Evolutionary conservation across 2,888 invertebrate genomes (phyloP).

Genomic region (Cataglyphis albicans): DNA sequence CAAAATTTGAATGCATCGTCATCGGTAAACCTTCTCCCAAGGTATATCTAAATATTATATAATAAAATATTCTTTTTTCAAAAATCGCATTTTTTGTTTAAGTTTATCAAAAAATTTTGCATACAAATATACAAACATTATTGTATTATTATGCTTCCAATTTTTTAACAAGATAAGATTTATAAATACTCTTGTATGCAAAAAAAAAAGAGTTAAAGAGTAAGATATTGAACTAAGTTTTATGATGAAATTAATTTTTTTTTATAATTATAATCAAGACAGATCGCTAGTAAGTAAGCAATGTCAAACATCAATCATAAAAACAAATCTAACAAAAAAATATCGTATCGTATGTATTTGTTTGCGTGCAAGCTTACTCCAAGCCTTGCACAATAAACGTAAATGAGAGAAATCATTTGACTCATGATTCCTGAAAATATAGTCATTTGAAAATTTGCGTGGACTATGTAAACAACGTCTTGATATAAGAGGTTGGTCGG

Average conservation of each 20-base stretch:
- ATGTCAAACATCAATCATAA: neutral
- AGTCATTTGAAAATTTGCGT: conserved; percentile 59
- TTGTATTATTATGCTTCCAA: neutral
- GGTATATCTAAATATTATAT: conserved; percentile 82
- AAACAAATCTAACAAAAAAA: neutral
- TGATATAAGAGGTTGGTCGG: conserved; percentile 69
- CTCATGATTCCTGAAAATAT: conserved; percentile 11
- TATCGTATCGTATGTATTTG: neutral
- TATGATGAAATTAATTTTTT: neutral
- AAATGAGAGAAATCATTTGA: conserved; percentile 1
- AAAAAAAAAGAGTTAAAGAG: neutral
- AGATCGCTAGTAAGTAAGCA: neutral
- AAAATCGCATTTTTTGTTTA: neutral
- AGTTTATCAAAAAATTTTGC: neutral
- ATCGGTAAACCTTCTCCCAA: conserved; percentile 92
- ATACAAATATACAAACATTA: neutral
- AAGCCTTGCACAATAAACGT: neutral
- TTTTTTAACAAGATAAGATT: neutral
- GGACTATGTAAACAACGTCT: conserved; percentile 49
- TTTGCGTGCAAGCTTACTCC: neutral
- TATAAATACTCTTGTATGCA: neutral
- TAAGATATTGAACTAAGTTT: neutral
- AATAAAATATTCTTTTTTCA: neutral
- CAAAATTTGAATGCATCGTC: conserved; percentile 92
- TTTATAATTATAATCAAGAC: neutral